Conservation (phyloP, 2,888 invertebrate genomes). For the Pollenia labialis region DNA sequence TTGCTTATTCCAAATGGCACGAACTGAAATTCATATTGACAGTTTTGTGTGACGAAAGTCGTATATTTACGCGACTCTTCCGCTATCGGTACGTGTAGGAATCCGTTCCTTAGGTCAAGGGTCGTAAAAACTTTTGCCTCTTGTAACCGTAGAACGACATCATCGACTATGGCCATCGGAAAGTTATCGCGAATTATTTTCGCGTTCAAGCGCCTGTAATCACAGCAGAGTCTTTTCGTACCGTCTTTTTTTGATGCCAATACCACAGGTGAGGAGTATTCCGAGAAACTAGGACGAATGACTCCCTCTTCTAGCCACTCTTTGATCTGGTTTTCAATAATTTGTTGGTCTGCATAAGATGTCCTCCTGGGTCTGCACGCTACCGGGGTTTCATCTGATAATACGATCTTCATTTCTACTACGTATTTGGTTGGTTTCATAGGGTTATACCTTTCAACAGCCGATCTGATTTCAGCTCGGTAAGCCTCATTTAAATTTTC, state of each 20-base stretch:
- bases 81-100: not conserved
- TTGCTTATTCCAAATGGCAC: too few relatives aligned
- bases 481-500: not conserved
- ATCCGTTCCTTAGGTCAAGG: too few relatives aligned
- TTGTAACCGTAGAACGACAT: too few relatives aligned
- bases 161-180: too few relatives aligned
- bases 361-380: conserved; percentile 4
- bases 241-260: not conserved
- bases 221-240: not conserved
- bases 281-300: not conserved
- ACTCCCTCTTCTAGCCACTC: not conserved
- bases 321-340: not conserved
- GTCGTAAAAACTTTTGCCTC: too few relatives aligned
- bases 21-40: too few relatives aligned
- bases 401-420: conserved; percentile 4
- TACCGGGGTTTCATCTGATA: conserved; percentile 12
- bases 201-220: too few relatives aligned
- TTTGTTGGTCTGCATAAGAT: not conserved
- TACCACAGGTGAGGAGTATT: not conserved
- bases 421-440: not conserved
- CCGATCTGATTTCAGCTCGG: not conserved
- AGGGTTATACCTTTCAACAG: not conserved
- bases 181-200: too few relatives aligned
- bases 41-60: conserved; percentile 24
- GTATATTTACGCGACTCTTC: not conserved